Evolutionary conservation across 2,113 vertebrate genomes (phyloP).

Genomic region (Nerophis ophidion): DNA sequence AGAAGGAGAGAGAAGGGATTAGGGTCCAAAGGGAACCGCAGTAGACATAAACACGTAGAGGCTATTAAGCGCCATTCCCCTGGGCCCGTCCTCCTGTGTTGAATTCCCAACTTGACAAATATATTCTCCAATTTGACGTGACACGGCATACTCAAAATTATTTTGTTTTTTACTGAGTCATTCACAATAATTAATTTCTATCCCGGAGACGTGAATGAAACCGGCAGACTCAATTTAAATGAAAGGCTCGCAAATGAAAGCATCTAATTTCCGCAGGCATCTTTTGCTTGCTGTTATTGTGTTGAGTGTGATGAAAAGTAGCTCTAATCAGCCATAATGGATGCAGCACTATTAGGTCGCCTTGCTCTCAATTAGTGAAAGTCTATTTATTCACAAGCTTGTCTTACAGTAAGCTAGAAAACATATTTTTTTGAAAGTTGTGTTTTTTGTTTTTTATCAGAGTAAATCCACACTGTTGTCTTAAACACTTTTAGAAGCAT

Average conservation of each 20-base stretch:
- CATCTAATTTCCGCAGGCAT: conserved; percentile 2
- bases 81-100: background rate
- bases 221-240: background rate
- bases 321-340: background rate
- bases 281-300: conserved; percentile 1
- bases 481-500: too few relatives aligned
- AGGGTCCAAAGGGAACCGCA: too few relatives aligned
- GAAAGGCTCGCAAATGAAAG: background rate
- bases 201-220: background rate
- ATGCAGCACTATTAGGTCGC: conserved; percentile 1
- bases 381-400: background rate
- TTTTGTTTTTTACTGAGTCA: background rate
- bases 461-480: background rate
- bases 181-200: conserved; percentile 1
- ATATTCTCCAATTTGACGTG: background rate
- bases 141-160: background rate
- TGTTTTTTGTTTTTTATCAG: background rate
- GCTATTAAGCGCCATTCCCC: background rate
- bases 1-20: background rate
- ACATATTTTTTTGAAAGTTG: background rate
- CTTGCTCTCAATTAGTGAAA: background rate
- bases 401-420: background rate
- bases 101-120: background rate
- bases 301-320: background rate
- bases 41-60: conserved; percentile 1